Conservation (phyloP, 2,797 vertebrate species). For the Crossoptilon crossoptilon region DNA sequence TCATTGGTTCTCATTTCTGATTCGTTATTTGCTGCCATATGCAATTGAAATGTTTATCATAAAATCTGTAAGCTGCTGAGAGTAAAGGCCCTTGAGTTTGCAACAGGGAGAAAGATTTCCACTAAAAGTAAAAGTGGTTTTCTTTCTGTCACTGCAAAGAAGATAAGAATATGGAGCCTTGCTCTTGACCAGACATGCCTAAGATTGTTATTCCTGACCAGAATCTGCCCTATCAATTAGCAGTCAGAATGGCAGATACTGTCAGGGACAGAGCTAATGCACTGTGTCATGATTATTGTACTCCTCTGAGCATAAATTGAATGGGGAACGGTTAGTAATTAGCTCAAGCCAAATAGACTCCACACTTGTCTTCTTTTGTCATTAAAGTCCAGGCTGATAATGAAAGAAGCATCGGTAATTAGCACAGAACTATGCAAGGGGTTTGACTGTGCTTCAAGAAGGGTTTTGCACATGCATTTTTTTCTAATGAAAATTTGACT, state of each 20-base stretch:
- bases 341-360: conserved; percentile 68
- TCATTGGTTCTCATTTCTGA: conserved; percentile 42
- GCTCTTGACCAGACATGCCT: neutral
- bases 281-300: conserved; percentile 49
- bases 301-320: conserved; percentile 60
- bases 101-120: neutral
- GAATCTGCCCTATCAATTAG: conserved; percentile 42
- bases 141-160: neutral
- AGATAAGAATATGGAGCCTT: neutral
- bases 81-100: neutral
- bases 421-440: conserved; percentile 43
- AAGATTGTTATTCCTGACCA: neutral
- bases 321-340: conserved; percentile 64
- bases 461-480: neutral
- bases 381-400: conserved; percentile 55
- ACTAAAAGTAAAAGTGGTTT: neutral
- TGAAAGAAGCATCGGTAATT: conserved; percentile 60
- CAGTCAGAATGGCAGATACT: conserved; percentile 18
- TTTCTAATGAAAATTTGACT: conserved; percentile 48
- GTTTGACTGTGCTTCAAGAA: neutral
- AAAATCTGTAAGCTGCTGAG: neutral
- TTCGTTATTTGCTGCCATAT: neutral
- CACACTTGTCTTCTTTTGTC: conserved; percentile 69
- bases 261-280: conserved; percentile 38
- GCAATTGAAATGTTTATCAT: conserved; percentile 49